Evolutionary conservation across 2,888 invertebrate genomes (phyloP).

Genomic region (Eugnorisma glareosa): DNA sequence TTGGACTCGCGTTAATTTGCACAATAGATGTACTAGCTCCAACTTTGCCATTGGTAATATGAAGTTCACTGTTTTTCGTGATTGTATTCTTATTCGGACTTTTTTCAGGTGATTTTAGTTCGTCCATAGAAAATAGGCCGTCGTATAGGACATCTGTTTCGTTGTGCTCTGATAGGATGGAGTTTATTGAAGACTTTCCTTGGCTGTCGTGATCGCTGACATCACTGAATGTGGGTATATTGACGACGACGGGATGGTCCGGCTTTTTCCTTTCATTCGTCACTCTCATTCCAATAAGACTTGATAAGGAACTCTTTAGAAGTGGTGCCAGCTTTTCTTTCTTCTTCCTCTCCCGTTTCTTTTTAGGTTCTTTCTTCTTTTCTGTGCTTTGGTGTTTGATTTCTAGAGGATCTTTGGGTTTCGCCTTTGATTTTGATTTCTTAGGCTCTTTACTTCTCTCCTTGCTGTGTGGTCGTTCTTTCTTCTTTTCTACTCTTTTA

Average conservation of each 20-base stretch:
- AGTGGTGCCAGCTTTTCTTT: slow-evolving; percentile 64
- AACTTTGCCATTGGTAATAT: slow-evolving; percentile 19
- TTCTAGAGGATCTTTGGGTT: slow-evolving; percentile 63
- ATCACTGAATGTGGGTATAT: slow-evolving; percentile 66
- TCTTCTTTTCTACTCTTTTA: slow-evolving; percentile 76
- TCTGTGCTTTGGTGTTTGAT: slow-evolving; percentile 56
- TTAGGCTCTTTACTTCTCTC: slow-evolving; percentile 78
- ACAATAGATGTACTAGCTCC: slow-evolving; percentile 16
- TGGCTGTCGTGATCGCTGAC: slow-evolving; percentile 79
- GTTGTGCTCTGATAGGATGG: slow-evolving; percentile 73
- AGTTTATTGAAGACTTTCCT: slow-evolving; percentile 76
- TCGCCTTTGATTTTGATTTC: slow-evolving; percentile 56
- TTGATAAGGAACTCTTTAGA: slow-evolving; percentile 71
- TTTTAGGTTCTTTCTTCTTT: slow-evolving; percentile 65
- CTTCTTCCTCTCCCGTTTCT: slow-evolving; percentile 54
- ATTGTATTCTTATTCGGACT: slow-evolving; percentile 40
- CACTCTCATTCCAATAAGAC: slow-evolving; percentile 82
- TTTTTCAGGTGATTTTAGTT: slow-evolving; percentile 77
- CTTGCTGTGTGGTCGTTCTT: slow-evolving; percentile 80
- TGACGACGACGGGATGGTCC: slow-evolving; percentile 23
- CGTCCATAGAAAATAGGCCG: slow-evolving; percentile 82
- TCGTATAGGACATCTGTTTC: slow-evolving; percentile 78
- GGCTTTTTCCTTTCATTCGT: slow-evolving; percentile 59
- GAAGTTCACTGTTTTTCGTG: slow-evolving; percentile 44
- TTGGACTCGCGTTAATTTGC: slow-evolving; percentile 3